A percentile compares a stretch with the other conserved stretches of the same genome.
Evolutionary conservation across 2,888 invertebrate species (phyloP).

Genomic region (Megalurothrips usitatus): DNA sequence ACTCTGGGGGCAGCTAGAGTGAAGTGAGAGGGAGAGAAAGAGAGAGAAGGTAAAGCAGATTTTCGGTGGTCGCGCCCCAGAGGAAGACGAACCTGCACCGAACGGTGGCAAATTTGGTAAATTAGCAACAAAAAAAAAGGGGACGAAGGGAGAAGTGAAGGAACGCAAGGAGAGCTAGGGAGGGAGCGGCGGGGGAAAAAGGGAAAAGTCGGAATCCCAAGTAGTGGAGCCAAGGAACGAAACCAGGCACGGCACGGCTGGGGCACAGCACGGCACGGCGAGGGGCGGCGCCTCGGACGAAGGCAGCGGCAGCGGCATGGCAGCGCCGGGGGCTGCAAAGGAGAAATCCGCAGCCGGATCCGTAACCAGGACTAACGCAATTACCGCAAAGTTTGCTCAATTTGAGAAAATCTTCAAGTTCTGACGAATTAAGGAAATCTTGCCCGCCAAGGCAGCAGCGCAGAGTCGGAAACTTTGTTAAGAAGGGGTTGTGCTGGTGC

Average conservation of each 20-base stretch:
- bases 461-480: conserved; percentile 26
- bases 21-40: neutral
- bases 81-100: no score
- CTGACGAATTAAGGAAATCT: conserved; percentile 25
- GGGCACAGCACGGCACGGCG: conserved; percentile 39
- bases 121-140: neutral
- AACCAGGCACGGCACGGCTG: no score
- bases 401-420: conserved; percentile 27
- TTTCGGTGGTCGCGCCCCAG: neutral
- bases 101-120: neutral
- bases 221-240: no score
- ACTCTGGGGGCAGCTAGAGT: neutral
- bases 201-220: conserved; percentile 31
- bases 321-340: conserved; percentile 34
- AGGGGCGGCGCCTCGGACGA: conserved; percentile 33
- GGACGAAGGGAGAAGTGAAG: neutral
- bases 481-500: neutral
- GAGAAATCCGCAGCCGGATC: neutral
- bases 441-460: neutral
- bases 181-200: neutral
- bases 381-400: conserved; percentile 21
- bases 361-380: conserved; percentile 24
- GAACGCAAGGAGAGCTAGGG: neutral
- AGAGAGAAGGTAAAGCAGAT: neutral
- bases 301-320: conserved; percentile 34